Percentiles rank a stretch among this genome's conserved stretches.
phyloP scores from a whole-genome alignment of 2,797 vertebrate species.

The Fringilla coelebs region DNA sequence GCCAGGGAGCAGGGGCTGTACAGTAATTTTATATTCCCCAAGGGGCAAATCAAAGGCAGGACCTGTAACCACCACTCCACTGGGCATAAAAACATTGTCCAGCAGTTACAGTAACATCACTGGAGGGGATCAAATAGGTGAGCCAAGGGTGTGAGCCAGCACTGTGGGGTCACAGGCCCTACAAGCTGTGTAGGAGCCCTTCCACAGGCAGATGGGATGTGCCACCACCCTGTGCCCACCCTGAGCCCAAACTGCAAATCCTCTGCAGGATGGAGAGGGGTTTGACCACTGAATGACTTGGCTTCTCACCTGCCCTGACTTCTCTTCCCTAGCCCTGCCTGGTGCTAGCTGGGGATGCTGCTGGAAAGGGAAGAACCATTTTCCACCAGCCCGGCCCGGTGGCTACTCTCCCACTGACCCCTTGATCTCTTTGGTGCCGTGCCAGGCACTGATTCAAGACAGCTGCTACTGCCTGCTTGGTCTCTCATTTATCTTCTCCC shows the following conservation, averaged over 20 bases:
- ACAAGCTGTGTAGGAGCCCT: not conserved
- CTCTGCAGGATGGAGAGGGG: not conserved
- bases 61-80: not conserved
- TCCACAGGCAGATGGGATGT: rapidly evolving
- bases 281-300: not conserved
- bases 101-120: not conserved
- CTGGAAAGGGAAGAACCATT: slow-evolving; percentile 83
- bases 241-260: not conserved
- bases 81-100: not conserved
- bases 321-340: slow-evolving; percentile 76
- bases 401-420: slow-evolving; percentile 79
- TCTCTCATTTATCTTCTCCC: not conserved
- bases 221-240: not conserved
- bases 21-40: not conserved
- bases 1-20: not conserved
- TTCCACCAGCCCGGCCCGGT: slow-evolving; percentile 77
- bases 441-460: not conserved
- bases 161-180: rapidly evolving
- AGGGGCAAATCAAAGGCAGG: not conserved
- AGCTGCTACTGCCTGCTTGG: not conserved
- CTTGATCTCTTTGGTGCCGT: slow-evolving; percentile 72
- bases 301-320: not conserved
- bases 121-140: not conserved
- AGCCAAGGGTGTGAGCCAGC: not conserved
- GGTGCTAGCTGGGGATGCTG: slow-evolving; percentile 85